Percentiles rank a stretch among this genome's conserved stretches.
phyloP scores from a whole-genome alignment of 2,797 vertebrate species.

The Coregonus ussuriensis region DNA sequence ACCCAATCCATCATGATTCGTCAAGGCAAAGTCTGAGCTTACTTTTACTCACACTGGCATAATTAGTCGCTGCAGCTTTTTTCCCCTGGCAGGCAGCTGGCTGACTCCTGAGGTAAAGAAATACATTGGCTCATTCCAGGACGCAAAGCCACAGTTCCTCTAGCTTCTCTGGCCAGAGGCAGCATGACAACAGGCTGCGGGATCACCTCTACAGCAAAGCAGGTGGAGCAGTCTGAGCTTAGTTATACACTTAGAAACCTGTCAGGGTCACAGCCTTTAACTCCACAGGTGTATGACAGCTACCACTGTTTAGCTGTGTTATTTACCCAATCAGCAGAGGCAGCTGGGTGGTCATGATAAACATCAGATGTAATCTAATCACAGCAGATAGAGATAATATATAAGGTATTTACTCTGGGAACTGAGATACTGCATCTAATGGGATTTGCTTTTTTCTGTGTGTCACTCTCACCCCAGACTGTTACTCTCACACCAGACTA shows the following conservation, averaged over 20 bases:
- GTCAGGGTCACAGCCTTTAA: background rate
- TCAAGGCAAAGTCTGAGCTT: slow-evolving; percentile 63
- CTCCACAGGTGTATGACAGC: background rate
- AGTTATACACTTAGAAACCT: background rate
- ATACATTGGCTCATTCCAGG: slow-evolving; percentile 40
- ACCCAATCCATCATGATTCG: slow-evolving; percentile 66
- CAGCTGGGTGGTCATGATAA: too few species aligned
- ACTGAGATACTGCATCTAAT: too few species aligned
- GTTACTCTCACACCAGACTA: background rate
- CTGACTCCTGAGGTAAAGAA: slow-evolving; percentile 25
- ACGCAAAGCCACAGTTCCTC: slow-evolving; percentile 20
- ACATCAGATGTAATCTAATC: too few species aligned
- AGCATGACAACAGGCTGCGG: background rate
- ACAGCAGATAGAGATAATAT: too few species aligned
- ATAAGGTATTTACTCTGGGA: too few species aligned
- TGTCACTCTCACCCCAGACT: background rate
- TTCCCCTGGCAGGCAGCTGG: slow-evolving; percentile 11
- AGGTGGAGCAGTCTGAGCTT: background rate
- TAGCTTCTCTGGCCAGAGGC: slow-evolving; percentile 10
- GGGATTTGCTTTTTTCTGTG: too few species aligned
- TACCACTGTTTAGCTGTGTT: background rate
- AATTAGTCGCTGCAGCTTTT: slow-evolving; percentile 53
- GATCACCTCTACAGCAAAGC: background rate
- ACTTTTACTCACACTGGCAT: slow-evolving; percentile 56
- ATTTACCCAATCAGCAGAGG: background rate